phyloP scores from a whole-genome alignment of 2,888 invertebrate species.

The Odontomyia ornata region DNA sequence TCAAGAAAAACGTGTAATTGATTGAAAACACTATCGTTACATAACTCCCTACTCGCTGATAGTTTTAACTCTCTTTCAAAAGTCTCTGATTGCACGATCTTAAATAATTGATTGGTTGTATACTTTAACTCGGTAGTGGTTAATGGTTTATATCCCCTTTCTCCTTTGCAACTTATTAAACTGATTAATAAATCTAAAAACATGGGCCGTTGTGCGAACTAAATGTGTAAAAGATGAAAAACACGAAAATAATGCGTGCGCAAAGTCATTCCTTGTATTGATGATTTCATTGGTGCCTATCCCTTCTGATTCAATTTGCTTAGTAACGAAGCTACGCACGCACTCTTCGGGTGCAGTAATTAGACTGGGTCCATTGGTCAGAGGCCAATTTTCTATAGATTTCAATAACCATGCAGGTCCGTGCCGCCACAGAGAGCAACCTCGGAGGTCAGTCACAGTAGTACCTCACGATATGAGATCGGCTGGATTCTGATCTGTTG shows the following conservation, averaged over 20 bases:
- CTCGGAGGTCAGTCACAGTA: neutral
- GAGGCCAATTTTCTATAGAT: neutral
- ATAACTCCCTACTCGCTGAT: neutral
- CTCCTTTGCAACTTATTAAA: neutral
- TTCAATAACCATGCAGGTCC: neutral
- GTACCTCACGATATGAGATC: neutral
- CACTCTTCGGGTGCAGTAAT: neutral
- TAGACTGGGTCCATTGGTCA: neutral
- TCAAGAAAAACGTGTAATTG: neutral
- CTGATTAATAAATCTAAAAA: neutral
- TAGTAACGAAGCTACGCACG: neutral
- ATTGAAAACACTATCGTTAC: neutral
- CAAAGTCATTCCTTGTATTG: neutral
- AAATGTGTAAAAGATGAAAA: neutral
- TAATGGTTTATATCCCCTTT: neutral
- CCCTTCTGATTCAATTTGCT: neutral
- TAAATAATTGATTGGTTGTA: neutral
- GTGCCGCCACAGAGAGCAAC: neutral
- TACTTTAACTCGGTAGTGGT: neutral
- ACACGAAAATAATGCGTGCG: neutral
- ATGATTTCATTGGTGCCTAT: neutral
- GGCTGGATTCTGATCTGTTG: neutral
- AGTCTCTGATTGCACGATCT: neutral
- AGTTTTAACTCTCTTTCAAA: neutral
- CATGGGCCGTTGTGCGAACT: neutral